Evolutionary conservation across 2,113 vertebrate genomes (phyloP).

Genomic region (Chaetodon trifascialis): DNA sequence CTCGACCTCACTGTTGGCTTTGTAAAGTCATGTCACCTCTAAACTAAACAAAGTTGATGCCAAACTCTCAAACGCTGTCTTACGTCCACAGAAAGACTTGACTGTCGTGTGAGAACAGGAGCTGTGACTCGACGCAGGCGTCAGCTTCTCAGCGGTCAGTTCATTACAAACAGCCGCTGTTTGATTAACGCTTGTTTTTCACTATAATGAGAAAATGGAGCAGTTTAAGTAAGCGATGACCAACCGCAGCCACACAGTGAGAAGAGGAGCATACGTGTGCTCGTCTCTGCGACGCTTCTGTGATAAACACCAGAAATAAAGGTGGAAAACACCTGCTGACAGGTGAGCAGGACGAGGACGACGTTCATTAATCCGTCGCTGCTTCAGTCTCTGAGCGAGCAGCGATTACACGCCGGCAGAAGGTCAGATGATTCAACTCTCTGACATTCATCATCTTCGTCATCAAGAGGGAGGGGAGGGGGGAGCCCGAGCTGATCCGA

Average conservation of each 20-base stretch:
- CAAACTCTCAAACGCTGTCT: neutral
- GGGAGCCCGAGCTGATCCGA: neutral
- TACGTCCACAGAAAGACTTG: constrained; percentile 1
- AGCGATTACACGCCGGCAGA: neutral
- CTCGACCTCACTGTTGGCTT: too few species aligned
- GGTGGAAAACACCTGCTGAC: neutral
- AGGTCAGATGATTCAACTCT: constrained; percentile 31
- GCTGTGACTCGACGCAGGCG: neutral
- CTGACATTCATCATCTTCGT: constrained; percentile 9
- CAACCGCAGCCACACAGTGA: neutral
- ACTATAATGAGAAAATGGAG: constrained; percentile 45
- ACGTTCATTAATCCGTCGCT: neutral
- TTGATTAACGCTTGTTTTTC: constrained; percentile 50
- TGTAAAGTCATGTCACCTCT: too few species aligned
- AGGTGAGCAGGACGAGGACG: neutral
- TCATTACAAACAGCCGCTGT: constrained; percentile 41
- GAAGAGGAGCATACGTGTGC: neutral
- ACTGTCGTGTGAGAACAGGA: too few species aligned
- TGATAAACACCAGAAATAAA: too few species aligned
- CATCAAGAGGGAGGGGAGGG: neutral
- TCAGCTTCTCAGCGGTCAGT: constrained; percentile 49
- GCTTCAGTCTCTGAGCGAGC: neutral
- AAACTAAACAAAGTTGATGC: too few species aligned
- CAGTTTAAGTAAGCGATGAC: constrained; percentile 18
- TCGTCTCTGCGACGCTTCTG: neutral